phyloP scores from a whole-genome alignment of 2,113 vertebrate species.

The Dromaius novaehollandiae region DNA sequence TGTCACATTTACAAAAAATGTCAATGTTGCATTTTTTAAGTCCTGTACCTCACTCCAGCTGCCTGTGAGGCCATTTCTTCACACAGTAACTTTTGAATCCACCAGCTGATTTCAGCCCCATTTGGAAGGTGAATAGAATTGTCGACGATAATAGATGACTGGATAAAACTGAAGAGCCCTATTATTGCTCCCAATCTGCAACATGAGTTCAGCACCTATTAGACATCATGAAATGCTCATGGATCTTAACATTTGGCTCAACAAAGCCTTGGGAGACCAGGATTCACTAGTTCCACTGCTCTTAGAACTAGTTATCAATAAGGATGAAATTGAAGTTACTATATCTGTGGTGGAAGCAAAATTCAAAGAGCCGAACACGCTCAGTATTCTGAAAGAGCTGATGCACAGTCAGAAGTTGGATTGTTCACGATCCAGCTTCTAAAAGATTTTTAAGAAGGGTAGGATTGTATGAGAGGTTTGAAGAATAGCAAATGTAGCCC shows the following conservation, averaged over 20 bases:
- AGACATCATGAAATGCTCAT: neutral
- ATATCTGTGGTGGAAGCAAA: neutral
- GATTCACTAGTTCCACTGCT: neutral
- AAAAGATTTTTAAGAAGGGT: neutral
- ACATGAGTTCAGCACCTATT: neutral
- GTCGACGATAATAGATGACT: neutral
- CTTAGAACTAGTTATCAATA: neutral
- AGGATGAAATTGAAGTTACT: neutral
- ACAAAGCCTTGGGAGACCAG: neutral
- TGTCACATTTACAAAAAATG: neutral
- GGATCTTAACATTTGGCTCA: neutral
- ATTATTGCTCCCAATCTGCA: neutral
- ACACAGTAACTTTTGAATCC: neutral
- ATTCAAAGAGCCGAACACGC: neutral
- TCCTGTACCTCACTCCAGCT: neutral
- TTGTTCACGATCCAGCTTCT: neutral
- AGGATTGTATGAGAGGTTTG: neutral
- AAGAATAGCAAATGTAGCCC: neutral
- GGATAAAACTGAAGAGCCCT: neutral
- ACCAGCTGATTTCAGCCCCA: neutral
- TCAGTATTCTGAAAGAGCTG: neutral
- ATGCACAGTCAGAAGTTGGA: neutral
- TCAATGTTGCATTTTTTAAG: neutral
- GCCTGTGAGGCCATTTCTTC: neutral
- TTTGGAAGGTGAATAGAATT: neutral